These are phyloP conservation scores for Rhingia rostrata DNA, from an alignment of 2,888 invertebrate genomes.

Conservation along the genomic window DNA sequence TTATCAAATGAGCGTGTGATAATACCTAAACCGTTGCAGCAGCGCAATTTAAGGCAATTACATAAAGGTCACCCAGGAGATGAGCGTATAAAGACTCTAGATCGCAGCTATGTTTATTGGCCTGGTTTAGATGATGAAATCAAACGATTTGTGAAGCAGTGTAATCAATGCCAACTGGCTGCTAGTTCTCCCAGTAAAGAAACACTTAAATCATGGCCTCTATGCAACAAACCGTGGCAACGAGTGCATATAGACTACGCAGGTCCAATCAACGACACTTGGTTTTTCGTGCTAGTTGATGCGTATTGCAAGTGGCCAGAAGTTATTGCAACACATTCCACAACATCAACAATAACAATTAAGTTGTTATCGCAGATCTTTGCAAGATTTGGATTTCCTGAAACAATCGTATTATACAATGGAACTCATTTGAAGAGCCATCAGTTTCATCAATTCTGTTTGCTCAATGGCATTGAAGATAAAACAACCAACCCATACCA, in stretches of 20 bases:
- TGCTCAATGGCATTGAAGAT: slow-evolving; percentile 50
- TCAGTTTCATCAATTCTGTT: slow-evolving; percentile 56
- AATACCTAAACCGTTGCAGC: slow-evolving; percentile 14
- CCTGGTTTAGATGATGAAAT: slow-evolving; percentile 76
- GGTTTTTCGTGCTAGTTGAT: slow-evolving; percentile 80
- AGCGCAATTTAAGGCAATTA: slow-evolving; percentile 59
- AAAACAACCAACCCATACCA: slow-evolving; percentile 69
- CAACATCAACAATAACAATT: slow-evolving; percentile 7
- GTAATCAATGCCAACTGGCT: slow-evolving; percentile 72
- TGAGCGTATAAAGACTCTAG: slow-evolving; percentile 76
- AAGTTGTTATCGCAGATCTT: slow-evolving; percentile 5
- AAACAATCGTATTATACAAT: slow-evolving; percentile 70
- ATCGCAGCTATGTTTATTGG: slow-evolving; percentile 76
- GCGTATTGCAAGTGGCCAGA: slow-evolving; percentile 81
- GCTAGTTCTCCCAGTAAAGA: slow-evolving; percentile 75
- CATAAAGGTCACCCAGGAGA: slow-evolving; percentile 76
- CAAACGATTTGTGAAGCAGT: slow-evolving; percentile 72
- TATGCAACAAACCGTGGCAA: slow-evolving; percentile 77
- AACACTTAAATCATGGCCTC: slow-evolving; percentile 59
- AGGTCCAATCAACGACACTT: slow-evolving; percentile 78
- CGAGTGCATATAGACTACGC: slow-evolving; percentile 82
- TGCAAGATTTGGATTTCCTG: slow-evolving; percentile 1
- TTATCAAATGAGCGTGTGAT: slow-evolving; percentile 34
- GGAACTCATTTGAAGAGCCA: slow-evolving; percentile 44
- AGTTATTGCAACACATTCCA: slow-evolving; percentile 74